A percentile compares a stretch with the other conserved stretches of the same genome.
phyloP scores from a whole-genome alignment of 2,797 vertebrate genomes.

The Ciconia nigra region DNA sequence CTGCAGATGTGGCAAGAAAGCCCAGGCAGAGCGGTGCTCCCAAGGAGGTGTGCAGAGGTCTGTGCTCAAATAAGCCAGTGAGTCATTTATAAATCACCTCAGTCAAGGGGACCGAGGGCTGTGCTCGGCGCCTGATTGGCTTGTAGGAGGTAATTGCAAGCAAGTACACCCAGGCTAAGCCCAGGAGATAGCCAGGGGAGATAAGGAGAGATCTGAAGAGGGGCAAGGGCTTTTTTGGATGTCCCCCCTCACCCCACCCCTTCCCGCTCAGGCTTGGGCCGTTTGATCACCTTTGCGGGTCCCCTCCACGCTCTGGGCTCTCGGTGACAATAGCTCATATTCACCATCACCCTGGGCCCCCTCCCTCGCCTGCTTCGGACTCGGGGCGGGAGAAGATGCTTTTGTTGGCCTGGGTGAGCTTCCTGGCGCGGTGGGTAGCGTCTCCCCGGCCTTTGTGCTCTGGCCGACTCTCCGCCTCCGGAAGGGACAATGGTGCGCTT shows the following conservation, averaged over 20 bases:
- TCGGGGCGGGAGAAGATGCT: slow-evolving; percentile 22
- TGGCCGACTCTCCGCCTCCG: slow-evolving; percentile 3
- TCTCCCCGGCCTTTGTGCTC: slow-evolving; percentile 13
- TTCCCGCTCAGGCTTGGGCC: slow-evolving; percentile 8
- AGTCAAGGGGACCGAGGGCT: slow-evolving; percentile 74
- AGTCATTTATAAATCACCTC: slow-evolving; percentile 83
- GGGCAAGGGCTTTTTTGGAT: slow-evolving; percentile 76
- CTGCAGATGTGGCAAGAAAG: slow-evolving; percentile 67
- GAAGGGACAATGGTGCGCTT: slow-evolving; percentile 70
- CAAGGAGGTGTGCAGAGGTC: slow-evolving; percentile 65
- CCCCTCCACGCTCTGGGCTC: slow-evolving; percentile 54
- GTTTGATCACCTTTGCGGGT: slow-evolving; percentile 77
- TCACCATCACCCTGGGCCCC: slow-evolving; percentile 43
- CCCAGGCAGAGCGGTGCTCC: slow-evolving; percentile 66
- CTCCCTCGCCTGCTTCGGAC: neutral
- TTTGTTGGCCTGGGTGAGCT: slow-evolving; percentile 29
- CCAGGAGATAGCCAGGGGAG: slow-evolving; percentile 76
- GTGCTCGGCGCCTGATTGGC: slow-evolving; percentile 79
- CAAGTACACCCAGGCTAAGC: slow-evolving; percentile 73
- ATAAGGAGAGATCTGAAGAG: slow-evolving; percentile 78
- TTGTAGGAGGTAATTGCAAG: slow-evolving; percentile 75
- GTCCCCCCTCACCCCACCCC: slow-evolving; percentile 52
- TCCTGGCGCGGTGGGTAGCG: neutral
- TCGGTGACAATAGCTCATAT: slow-evolving; percentile 77
- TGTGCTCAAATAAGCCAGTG: slow-evolving; percentile 71